Evolutionary conservation across 2,113 vertebrate genomes (phyloP).

Genomic region (Bucco capensis): DNA sequence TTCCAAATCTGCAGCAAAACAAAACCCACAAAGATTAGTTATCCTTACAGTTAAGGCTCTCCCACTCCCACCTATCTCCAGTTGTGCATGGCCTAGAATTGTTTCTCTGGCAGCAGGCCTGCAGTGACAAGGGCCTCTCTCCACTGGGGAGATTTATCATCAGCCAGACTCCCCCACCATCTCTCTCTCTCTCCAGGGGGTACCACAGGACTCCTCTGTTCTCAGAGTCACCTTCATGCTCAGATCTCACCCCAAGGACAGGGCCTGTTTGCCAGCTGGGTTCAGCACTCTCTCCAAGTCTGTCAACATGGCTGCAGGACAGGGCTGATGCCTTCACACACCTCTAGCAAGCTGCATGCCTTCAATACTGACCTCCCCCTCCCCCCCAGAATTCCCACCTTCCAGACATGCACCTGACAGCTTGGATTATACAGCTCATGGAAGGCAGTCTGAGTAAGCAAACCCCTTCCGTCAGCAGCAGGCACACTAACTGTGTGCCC

Average conservation of each 20-base stretch:
- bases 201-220: background rate
- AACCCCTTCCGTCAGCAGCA: background rate
- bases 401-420: background rate
- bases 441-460: background rate
- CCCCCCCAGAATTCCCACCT: background rate
- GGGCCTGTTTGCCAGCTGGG: background rate
- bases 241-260: background rate
- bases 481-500: background rate
- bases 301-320: background rate
- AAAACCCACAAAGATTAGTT: background rate
- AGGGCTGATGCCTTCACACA: fast-evolving
- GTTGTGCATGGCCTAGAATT: background rate
- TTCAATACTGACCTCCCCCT: background rate
- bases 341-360: fast-evolving
- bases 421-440: background rate
- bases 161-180: background rate
- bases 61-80: background rate
- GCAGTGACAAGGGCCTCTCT: background rate
- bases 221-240: background rate
- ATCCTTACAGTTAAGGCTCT: background rate
- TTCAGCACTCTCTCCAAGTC: background rate
- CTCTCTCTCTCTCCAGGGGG: background rate
- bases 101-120: background rate
- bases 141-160: background rate
- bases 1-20: conserved; percentile 75